phyloP scores from a whole-genome alignment of 2,888 invertebrate species.

The Mesochorus sp. region DNA sequence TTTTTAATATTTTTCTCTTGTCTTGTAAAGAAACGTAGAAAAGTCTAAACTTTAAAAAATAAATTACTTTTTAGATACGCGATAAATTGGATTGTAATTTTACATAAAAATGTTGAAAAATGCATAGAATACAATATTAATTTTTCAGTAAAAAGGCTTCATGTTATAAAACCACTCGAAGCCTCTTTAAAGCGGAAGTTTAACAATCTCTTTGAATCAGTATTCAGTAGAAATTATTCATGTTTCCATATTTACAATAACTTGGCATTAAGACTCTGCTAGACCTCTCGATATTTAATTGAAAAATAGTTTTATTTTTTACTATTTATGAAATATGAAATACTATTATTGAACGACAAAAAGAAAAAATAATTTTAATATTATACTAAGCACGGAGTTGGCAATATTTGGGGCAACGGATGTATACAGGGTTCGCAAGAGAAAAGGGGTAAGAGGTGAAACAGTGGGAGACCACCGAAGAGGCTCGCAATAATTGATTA shows the following conservation, averaged over 20 bases:
- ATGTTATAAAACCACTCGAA: too few species aligned
- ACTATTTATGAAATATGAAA: not conserved
- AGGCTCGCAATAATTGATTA: constrained; percentile 62
- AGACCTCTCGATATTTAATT: not conserved
- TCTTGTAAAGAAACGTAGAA: too few species aligned
- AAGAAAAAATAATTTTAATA: not conserved
- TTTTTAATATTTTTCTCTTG: too few species aligned
- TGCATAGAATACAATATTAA: too few species aligned
- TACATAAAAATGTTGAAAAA: too few species aligned
- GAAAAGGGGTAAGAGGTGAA: not conserved
- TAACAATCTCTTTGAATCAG: not conserved
- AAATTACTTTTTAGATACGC: too few species aligned
- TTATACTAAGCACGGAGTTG: not conserved
- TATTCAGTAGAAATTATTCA: not conserved
- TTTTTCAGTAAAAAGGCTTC: too few species aligned
- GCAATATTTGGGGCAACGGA: not conserved
- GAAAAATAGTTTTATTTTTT: not conserved
- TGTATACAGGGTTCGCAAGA: constrained; percentile 4
- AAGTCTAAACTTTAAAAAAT: too few species aligned
- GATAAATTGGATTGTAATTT: too few species aligned
- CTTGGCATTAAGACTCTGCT: too few species aligned
- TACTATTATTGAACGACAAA: not conserved
- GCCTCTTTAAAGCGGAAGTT: not conserved
- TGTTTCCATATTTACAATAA: not conserved
- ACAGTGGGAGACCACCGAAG: too few species aligned